Conservation (phyloP, 2,888 invertebrate species). For the Calameuta filiformis region DNA sequence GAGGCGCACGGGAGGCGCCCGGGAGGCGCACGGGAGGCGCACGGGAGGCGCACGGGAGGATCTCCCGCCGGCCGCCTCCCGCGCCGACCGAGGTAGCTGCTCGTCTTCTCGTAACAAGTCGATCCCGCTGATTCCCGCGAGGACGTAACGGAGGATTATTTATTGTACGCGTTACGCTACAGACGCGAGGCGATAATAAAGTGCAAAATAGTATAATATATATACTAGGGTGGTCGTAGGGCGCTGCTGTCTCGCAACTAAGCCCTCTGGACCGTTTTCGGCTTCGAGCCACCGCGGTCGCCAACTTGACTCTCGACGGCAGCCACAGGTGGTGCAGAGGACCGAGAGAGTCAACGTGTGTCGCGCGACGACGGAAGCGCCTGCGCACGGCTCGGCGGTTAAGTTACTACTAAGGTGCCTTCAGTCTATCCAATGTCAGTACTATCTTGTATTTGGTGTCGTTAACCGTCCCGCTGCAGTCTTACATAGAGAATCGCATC, state of each 20-base stretch:
- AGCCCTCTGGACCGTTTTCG: conserved; percentile 43
- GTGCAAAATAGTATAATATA: conserved; percentile 56
- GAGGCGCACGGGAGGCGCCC: too few species aligned
- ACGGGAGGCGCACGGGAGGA: too few species aligned
- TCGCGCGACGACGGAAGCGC: conserved; percentile 9
- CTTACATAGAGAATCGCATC: conserved; percentile 58
- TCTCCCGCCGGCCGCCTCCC: too few species aligned
- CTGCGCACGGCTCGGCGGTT: conserved; percentile 55
- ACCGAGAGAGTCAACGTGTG: not conserved
- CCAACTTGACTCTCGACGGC: not conserved
- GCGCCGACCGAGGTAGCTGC: too few species aligned
- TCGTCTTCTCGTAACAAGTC: too few species aligned
- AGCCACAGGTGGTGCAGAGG: not conserved
- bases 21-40: too few species aligned
- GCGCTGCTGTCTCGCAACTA: conserved; percentile 50
- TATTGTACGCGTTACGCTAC: too few species aligned
- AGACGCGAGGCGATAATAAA: conserved; percentile 30
- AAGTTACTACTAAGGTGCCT: conserved; percentile 66
- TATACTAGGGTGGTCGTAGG: conserved; percentile 57
- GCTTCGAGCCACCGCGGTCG: conserved; percentile 27
- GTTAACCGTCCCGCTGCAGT: conserved; percentile 65
- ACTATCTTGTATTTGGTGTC: conserved; percentile 68
- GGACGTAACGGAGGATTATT: too few species aligned
- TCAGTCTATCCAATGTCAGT: conserved; percentile 67
- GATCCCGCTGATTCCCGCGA: too few species aligned